These are phyloP conservation scores for Sebastes trivittatus DNA, from an alignment of 2,797 vertebrate species.

Conservation along the genomic window DNA sequence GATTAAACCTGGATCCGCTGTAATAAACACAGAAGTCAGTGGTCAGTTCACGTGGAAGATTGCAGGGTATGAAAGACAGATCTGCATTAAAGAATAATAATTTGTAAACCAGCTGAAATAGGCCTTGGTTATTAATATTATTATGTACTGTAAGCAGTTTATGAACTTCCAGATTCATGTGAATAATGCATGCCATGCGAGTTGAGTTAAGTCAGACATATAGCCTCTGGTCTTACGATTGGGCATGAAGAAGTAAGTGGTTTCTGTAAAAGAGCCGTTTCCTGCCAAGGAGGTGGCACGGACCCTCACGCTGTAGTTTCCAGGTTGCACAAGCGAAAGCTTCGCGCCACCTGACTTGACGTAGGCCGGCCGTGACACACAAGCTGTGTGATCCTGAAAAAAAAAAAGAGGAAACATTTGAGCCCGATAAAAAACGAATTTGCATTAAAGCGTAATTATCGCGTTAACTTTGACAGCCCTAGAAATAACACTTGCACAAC, in stretches of 20 bases:
- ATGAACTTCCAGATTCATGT: not conserved
- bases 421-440: not conserved
- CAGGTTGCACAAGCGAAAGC: constrained; percentile 87
- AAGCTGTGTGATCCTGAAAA: constrained; percentile 84
- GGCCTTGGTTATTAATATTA: not conserved
- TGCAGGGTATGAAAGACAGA: not conserved
- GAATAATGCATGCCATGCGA: not conserved
- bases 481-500: no score
- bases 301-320: constrained; percentile 94
- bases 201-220: not conserved
- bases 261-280: constrained; percentile 94
- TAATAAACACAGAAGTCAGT: constrained; percentile 24
- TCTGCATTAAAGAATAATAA: not conserved
- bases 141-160: not conserved
- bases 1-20: constrained; percentile 84
- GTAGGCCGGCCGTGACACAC: constrained; percentile 91
- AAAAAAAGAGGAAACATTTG: not conserved
- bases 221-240: constrained; percentile 84
- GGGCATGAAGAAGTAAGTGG: constrained; percentile 88
- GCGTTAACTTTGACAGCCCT: no score
- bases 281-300: constrained; percentile 94
- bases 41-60: not conserved
- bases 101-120: not conserved
- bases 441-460: no score
- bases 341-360: constrained; percentile 83